A percentile compares a stretch with the other conserved stretches of the same genome.
Conservation (phyloP, 2,113 vertebrate species). For the Hemibagrus wyckioides region DNA sequence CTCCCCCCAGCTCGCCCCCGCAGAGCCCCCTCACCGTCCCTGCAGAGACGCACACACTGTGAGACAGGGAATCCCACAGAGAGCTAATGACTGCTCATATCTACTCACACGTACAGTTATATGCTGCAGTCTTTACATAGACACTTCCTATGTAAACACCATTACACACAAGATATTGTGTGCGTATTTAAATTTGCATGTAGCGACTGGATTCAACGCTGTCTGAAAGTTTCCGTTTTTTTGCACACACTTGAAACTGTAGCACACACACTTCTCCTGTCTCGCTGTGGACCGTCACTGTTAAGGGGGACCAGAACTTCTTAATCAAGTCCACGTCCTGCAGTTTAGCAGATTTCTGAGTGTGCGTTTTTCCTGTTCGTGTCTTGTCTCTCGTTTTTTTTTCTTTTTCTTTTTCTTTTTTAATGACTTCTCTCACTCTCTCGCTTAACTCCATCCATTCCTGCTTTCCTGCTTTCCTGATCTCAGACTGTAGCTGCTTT, state of each 20-base stretch:
- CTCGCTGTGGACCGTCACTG: constrained; percentile 1
- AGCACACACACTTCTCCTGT: constrained; percentile 1
- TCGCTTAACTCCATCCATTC: background rate
- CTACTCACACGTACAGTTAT: constrained; percentile 20
- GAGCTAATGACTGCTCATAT: background rate
- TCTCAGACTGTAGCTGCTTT: constrained; percentile 10
- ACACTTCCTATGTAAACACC: background rate
- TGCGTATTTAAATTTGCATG: constrained; percentile 46
- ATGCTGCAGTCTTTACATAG: constrained; percentile 21
- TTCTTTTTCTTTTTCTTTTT: background rate
- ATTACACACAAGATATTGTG: background rate
- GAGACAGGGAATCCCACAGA: constrained; percentile 49
- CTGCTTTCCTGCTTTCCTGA: constrained; percentile 20
- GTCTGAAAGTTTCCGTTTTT: background rate
- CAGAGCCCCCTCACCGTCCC: constrained; percentile 72
- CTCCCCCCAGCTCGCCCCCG: constrained; percentile 74
- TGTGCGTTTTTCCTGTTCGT: constrained; percentile 14
- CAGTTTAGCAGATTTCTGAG: background rate
- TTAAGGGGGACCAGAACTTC: constrained; percentile 2
- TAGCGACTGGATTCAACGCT: constrained; percentile 10
- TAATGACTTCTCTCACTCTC: background rate
- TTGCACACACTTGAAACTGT: constrained; percentile 12
- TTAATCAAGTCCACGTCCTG: background rate
- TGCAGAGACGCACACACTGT: constrained; percentile 85
- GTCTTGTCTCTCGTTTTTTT: background rate